Base-by-base conservation (phyloP, 2,888 invertebrate species). In the Cistogaster globosa region DNA sequence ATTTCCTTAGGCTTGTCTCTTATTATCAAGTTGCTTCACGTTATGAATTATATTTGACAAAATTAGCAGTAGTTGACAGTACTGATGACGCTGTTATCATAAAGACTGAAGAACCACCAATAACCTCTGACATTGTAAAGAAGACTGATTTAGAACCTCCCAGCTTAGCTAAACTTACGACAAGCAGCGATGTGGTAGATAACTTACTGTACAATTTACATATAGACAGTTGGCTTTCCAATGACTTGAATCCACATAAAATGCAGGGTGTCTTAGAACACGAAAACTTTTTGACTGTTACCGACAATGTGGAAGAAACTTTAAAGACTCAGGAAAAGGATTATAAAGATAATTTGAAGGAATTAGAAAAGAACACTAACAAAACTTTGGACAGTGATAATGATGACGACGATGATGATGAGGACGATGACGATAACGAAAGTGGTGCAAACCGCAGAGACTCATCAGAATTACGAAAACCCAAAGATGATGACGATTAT, bases 351-450 rank as follows among this genome's bases (percentile, higher is more conserved):
- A 22, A 16, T 38, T 48, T 55, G 2, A 86, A 88, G 82, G 82
- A 84, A 36, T 63, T 51, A 22, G 74, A 86, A n/a, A 87, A 87
- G 69, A 58, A 42, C 53, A 7, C 16, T 14, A 18, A 22, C n/a
- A 57, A 16, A 9, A 14, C 6, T 2, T 8, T 32, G 0, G 48
- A 78, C 60, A 72, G 69, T 42, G 60, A 78, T n/a, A 84, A 84
- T n/a, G 32, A 68, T 6, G 93, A 94, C 72, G 95, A 95, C 42
- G 60, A 78, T 18, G 86, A 84, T 16, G 36, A 65, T 6, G 93
- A 94, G 72, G 95, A 95, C 91, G 93, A 93, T 83, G 89, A 91
- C 6, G 88, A 91, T n/a, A 88, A 90, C 22, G 89, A 90, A 26
- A 94, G 94, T 79, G 86, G 89, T 87, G 88, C 91, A 90, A 87